Base-by-base conservation (phyloP, 1,140 invertebrate species). In the Aphaenogaster rudis region DNA sequence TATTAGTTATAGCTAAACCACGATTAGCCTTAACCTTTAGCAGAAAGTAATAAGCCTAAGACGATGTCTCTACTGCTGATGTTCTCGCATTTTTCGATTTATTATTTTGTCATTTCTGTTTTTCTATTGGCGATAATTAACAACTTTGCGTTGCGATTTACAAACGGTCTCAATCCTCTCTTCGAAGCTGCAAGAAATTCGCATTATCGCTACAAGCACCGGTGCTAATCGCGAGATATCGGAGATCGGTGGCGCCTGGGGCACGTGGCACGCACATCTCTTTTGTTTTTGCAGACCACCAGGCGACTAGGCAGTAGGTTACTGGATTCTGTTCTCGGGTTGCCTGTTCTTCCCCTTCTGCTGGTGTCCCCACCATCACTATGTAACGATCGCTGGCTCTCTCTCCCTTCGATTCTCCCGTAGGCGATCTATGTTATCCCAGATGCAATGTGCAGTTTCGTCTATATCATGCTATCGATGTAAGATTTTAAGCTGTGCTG, bases 231-330 rank as follows among this genome's bases (percentile, higher is more conserved):
- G 71, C 86, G 71, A 72, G 76, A 61, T 82, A 89, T 90, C 88
- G 66, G 33, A 86, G 89, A 94, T 92, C 88, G 87, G 78, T 88
- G 86, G 61, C 61, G 64, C 91, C 90, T 88, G 88, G 80, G 88
- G 92, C 93, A 92, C 93, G 94, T 92, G 93, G 90, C 93, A 94
- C 90, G 91, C 93, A 93, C 92, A 92, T 93, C 94, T 93, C 94
- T 94, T 95, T 95, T 94, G 94, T 94, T 94, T 94, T 94, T 95
- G 92, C 94, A 94, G 93, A 94, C 93, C 91, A 92, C 89, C 90
- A 93, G 92, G 92, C 92, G 92, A 92, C 93, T 94, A 93, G 91
- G 92, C 93, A 95, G 92, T 95, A 94, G 94, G 94, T 95, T 94
- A 94, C 91, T 94, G 93, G 94, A 94, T 91, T 94, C 93, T 92